These are phyloP conservation scores for Paguma larvata DNA, from an alignment of 2,797 vertebrate species.

Conservation along the genomic window DNA sequence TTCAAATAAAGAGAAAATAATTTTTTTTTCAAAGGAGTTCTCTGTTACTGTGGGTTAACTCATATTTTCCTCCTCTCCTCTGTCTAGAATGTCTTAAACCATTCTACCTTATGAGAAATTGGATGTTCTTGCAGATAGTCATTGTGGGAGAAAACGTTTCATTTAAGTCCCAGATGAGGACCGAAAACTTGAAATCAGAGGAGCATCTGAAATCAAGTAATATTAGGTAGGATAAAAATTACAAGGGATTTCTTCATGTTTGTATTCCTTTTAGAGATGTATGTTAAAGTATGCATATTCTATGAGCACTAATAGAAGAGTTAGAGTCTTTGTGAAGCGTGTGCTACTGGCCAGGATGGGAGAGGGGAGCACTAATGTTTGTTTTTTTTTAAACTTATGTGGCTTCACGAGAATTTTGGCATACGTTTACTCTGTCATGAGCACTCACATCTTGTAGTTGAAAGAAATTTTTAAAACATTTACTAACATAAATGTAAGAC, in stretches of 20 bases:
- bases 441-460: conserved; percentile 47
- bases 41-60: conserved; percentile 77
- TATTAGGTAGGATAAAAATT: conserved; percentile 83
- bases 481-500: conserved; percentile 34
- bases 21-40: conserved; percentile 59
- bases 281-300: conserved; percentile 60
- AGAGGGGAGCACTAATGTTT: not conserved
- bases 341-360: conserved; percentile 19
- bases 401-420: conserved; percentile 58
- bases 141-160: conserved; percentile 82
- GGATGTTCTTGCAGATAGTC: conserved; percentile 83
- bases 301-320: conserved; percentile 26
- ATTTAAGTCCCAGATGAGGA: conserved; percentile 83
- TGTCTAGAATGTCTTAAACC: conserved; percentile 81
- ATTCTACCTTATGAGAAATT: conserved; percentile 82
- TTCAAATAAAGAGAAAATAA: conserved; percentile 70
- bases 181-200: conserved; percentile 82
- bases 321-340: conserved; percentile 55
- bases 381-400: not conserved
- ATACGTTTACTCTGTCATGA: conserved; percentile 52
- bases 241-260: conserved; percentile 78
- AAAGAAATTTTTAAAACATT: conserved; percentile 33
- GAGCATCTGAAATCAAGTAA: conserved; percentile 84
- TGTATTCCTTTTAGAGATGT: conserved; percentile 68
- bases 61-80: conserved; percentile 81